Evolutionary conservation across 2,797 vertebrate genomes (phyloP).

Genomic region (Glossophaga mutica): DNA sequence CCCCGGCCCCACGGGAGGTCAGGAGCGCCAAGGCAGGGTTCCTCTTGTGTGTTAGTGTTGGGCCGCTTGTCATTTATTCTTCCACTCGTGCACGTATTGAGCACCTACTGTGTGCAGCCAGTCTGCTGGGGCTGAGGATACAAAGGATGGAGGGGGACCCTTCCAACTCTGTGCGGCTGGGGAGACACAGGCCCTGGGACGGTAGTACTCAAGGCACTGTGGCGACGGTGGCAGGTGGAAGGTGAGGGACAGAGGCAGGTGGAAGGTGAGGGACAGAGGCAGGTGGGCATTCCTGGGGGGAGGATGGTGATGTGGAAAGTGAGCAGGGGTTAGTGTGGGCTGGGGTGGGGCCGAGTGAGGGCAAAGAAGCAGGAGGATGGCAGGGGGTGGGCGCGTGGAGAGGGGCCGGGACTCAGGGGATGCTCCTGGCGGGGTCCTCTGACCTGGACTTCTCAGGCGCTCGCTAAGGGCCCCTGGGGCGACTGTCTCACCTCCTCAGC

Average conservation of each 20-base stretch:
- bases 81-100: not conserved
- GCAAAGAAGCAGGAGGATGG: not conserved
- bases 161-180: not conserved
- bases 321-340: not conserved
- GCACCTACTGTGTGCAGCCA: not conserved
- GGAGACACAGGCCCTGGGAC: not conserved
- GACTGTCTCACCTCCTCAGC: not conserved
- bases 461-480: not conserved
- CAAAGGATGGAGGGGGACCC: not conserved
- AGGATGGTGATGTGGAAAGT: not conserved
- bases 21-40: not conserved
- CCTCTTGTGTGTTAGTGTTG: not conserved
- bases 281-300: not conserved
- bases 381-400: fast-evolving
- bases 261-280: not conserved
- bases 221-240: not conserved
- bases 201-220: too few species aligned
- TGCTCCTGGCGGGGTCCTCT: not conserved
- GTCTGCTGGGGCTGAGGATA: not conserved
- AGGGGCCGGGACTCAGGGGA: fast-evolving
- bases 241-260: not conserved
- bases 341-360: not conserved
- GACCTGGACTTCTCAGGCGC: not conserved
- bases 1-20: not conserved
- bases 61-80: not conserved